Base-by-base conservation (phyloP, 2,113 vertebrate species). In the Acinonyx jubatus region DNA sequence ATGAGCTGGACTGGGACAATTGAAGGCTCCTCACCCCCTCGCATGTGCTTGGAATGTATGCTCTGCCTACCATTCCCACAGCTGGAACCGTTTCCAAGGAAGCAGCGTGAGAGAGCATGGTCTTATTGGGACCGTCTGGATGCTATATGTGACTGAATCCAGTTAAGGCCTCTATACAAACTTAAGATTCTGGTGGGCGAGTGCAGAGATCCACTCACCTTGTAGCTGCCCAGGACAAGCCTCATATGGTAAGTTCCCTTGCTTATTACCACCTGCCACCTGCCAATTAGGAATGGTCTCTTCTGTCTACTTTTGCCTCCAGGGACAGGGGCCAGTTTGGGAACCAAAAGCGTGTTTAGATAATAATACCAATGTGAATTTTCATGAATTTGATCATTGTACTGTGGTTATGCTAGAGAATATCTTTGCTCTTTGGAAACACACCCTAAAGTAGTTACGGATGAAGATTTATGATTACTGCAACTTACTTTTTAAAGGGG, bases 361-460 rank as follows among this genome's bases (percentile, higher is more conserved):
- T 27, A 80, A 73, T n/a, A 80, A 33, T 38, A 57, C 38, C 36
- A 69, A 8, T 69, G 36, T 50, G 57, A 50, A 76, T 66, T 45
- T 94, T 91, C 52, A 50, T 94, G 16, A 65, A 55, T 65, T 81
- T 87, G n/a, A 91, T 57, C 13, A 74, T 38, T 86, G 31, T 31
- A 36, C 7, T n/a, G 21, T 79, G 48, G n/a, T 66, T 80, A 73
- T 86, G 4, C 50, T 86, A 68, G 36, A 91, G 33, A 93, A 38
- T 45, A 97, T 38, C 7, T 31, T 50, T 93, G 71, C 6, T 86
- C 33, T 74, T 93, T 90, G 65, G 79, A 93, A 95, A 95, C 48
- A 95, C 11, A 61, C 3, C 45, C 36, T n/a, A 73, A 92, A 92
- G 38, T 57, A 73, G 7, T 50, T 79, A 89, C 48, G 11, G 2